A percentile compares a stretch with the other conserved stretches of the same genome.
Evolutionary conservation across 2,888 invertebrate species (phyloP).

Genomic region (Platynereis dumerilii): DNA sequence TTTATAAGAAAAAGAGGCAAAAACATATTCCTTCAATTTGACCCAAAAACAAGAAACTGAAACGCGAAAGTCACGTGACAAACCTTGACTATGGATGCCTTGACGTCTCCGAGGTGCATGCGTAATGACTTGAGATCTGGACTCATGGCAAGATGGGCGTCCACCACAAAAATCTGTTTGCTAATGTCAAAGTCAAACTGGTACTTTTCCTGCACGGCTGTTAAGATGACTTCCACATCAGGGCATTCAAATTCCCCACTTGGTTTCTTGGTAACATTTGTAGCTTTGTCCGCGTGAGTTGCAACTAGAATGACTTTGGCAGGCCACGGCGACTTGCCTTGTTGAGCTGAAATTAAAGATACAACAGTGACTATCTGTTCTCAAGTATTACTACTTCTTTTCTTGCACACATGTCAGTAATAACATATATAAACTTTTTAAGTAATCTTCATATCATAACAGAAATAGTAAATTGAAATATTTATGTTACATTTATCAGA

Average conservation of each 20-base stretch:
- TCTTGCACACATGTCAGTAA: not conserved
- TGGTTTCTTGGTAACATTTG: conserved; percentile 66
- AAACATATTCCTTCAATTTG: too few relatives aligned
- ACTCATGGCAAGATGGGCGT: conserved; percentile 71
- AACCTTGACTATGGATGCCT: conserved; percentile 68
- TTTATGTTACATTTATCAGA: too few relatives aligned
- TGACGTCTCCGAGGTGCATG: conserved; percentile 67
- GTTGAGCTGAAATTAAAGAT: conserved; percentile 65
- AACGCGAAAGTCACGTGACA: too few relatives aligned
- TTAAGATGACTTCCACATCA: conserved; percentile 28
- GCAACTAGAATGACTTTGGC: conserved; percentile 70
- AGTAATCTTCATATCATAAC: too few relatives aligned
- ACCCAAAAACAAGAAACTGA: too few relatives aligned
- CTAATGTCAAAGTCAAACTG: conserved; percentile 70
- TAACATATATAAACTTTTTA: not conserved
- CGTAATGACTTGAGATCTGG: conserved; percentile 71
- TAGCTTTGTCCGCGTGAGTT: conserved; percentile 70
- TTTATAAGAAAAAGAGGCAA: too few relatives aligned
- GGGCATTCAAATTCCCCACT: conserved; percentile 70
- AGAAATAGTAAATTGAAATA: too few relatives aligned
- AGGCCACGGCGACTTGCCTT: conserved; percentile 68
- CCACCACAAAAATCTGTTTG: conserved; percentile 69
- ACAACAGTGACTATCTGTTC: too few relatives aligned
- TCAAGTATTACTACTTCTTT: too few relatives aligned
- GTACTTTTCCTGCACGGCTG: conserved; percentile 62